Evolutionary conservation across 2,113 vertebrate species (phyloP).

Genomic region (Gambusia holbrooki): DNA sequence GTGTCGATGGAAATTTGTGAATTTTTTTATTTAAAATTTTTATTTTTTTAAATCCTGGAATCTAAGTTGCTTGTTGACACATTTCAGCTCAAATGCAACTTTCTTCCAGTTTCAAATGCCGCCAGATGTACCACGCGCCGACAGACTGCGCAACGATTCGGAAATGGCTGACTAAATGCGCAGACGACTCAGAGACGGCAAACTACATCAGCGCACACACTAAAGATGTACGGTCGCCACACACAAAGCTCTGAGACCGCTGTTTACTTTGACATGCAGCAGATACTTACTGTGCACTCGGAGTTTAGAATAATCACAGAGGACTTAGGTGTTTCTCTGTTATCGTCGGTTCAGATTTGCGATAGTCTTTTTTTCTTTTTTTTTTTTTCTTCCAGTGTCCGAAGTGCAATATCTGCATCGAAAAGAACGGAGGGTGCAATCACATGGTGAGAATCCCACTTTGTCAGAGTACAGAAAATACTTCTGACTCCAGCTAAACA

Average conservation of each 20-base stretch:
- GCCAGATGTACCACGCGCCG: slow-evolving; percentile 99
- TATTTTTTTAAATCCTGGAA: too few relatives aligned
- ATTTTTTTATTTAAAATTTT: too few relatives aligned
- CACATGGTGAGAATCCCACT: slow-evolving; percentile 88
- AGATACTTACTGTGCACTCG: not conserved
- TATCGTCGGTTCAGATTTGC: not conserved
- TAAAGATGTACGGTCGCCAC: slow-evolving; percentile 91
- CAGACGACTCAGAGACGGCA: slow-evolving; percentile 99
- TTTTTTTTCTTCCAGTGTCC: slow-evolving; percentile 86
- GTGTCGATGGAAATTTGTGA: not conserved
- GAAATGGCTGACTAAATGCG: slow-evolving; percentile 99
- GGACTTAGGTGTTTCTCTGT: not conserved
- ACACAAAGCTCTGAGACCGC: not conserved
- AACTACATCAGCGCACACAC: slow-evolving; percentile 99
- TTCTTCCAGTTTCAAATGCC: slow-evolving; percentile 92
- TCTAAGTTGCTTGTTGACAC: not conserved
- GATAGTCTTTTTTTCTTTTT: slow-evolving; percentile 17
- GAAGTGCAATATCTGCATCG: slow-evolving; percentile 99
- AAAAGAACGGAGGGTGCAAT: slow-evolving; percentile 99
- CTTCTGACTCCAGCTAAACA: not conserved
- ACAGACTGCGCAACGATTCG: slow-evolving; percentile 98
- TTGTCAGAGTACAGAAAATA: slow-evolving; percentile 31
- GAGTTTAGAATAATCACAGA: not conserved
- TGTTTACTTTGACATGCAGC: not conserved
- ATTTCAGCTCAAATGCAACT: not conserved